Evolutionary conservation across 2,797 vertebrate genomes (phyloP), one percentile per base, ranked within the genome.

Genomic region (Mallotus villosus): DNA sequence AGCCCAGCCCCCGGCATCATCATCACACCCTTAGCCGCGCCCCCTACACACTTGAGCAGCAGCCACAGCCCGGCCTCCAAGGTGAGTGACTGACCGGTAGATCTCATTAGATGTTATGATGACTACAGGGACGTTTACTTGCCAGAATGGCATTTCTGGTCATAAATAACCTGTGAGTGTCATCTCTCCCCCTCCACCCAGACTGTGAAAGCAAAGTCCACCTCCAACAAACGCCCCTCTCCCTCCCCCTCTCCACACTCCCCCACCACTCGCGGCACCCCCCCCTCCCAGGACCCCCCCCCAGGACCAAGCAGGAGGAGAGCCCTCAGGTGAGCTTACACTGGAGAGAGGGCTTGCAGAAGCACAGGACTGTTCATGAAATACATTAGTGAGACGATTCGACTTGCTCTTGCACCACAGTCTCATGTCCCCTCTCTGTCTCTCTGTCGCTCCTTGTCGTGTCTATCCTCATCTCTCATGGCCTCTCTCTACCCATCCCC

Each of bases 1-100:
- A 91, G 94, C 84, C 90, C 94, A 88, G 92, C 94, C 93, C 94
- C 94, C 81, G 93, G 94, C 91, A 95, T 95, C 60, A 93, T 95
- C 88, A 95, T 96, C 85, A 93, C 89, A 81, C 92, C 91, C 88
- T 90, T 93, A 0, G 83, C 92, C 80, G 92, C 91, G 75, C 91
- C 92, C 87, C 94, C 94, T 72, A 91, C 92, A 85, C 87, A 93
- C 84, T 93, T 94, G 89, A 92, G 93, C 87, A 93, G 90, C 87
- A 92, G 92, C 90, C 90, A 93, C 90, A 93, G 91, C 84, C 71
- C 92, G 82, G 92, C 94, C 74, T 92, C 93, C 86, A 93, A 93
- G 93, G 94, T 95, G 92, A 69, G 71, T 68, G 22, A 46, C 5
- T 9, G n/a, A 55, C 17, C 8, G 32, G 32, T 34, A 17, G 17